Evolutionary conservation across 2,113 vertebrate species (phyloP).

Genomic region (Nycticorax nycticorax): DNA sequence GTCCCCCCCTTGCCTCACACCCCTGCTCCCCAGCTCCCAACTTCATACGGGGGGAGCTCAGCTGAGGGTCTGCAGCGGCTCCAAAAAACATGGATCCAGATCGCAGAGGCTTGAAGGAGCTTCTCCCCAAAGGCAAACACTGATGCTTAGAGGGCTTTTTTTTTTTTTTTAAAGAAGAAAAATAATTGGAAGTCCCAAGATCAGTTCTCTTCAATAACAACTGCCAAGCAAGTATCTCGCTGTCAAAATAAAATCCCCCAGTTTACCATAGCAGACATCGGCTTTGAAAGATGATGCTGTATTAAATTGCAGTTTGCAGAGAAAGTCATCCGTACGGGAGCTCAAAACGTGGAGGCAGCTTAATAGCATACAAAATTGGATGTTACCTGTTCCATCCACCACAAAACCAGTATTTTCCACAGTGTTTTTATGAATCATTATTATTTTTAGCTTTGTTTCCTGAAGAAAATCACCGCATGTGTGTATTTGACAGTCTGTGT

Average conservation of each 20-base stretch:
- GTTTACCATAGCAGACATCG: neutral
- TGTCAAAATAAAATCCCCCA: constrained; percentile 17
- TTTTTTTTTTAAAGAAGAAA: neutral
- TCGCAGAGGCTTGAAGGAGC: neutral
- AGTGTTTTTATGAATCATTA: neutral
- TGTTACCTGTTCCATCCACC: constrained; percentile 5
- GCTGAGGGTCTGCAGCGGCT: neutral
- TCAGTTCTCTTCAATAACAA: neutral
- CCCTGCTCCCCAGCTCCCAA: neutral
- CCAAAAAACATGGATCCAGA: neutral
- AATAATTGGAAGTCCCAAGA: neutral
- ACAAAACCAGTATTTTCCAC: neutral
- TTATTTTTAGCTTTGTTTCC: constrained; percentile 43
- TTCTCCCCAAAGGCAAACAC: neutral
- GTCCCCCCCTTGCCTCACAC: neutral
- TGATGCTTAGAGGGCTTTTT: neutral
- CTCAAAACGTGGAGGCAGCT: neutral
- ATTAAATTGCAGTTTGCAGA: neutral
- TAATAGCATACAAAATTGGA: neutral
- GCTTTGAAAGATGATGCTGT: neutral
- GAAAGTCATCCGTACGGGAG: neutral
- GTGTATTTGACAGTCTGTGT: neutral
- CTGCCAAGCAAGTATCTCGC: neutral
- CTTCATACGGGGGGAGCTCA: neutral
- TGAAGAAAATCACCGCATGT: neutral